Base-by-base conservation (phyloP, 2,113 vertebrate genomes). In the Pituophis catenifer region DNA sequence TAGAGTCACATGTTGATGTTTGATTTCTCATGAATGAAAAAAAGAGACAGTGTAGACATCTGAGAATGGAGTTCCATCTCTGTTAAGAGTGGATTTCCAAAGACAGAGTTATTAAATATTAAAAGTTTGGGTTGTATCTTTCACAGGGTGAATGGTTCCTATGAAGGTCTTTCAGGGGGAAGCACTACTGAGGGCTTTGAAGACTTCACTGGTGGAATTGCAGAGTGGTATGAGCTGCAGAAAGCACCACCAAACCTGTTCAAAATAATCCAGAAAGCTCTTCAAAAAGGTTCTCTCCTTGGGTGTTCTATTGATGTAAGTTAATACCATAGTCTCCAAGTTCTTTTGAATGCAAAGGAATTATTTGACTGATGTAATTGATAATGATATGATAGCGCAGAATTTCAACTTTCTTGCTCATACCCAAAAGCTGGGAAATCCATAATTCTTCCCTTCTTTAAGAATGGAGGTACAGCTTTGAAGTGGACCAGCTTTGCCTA, bases 241-340 rank as follows among this genome's bases (percentile, higher is more conserved):
- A 97, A 96, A 10, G 97, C 99, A 0, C 99, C 99, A 0, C 5
- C 97, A 29, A 97, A 99, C 97, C 97, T 99, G 94, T 99, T 99
- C 97, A 97, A 94, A 93, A 99, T 99, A 97, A 98, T 99, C 91
- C 98, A 98, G 97, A 99, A 98, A 94, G 98, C 99, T 0, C 97
- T 99, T 94, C 97, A 98, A 91, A 97, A 98, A 2, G 99, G 99
- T 21, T 98, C 99, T 0, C 98, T 99, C 62, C 97, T 99, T 4
- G 99, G 99, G 94, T 99, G 99, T 95, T 99, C 99, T 90, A 99
- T 99, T 0, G 99, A 99, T 0, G 99, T 99, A 95, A 98, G 98
- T 98, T 54, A 94, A 87, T 6, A 29, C 1, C 3, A 10, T 17
- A 92, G 15, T 0, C 29, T 92, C 0, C 26, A 58, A 0, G 0